Evolutionary conservation across 2,888 invertebrate species (phyloP).

Genomic region (Hypercompe scribonia): DNA sequence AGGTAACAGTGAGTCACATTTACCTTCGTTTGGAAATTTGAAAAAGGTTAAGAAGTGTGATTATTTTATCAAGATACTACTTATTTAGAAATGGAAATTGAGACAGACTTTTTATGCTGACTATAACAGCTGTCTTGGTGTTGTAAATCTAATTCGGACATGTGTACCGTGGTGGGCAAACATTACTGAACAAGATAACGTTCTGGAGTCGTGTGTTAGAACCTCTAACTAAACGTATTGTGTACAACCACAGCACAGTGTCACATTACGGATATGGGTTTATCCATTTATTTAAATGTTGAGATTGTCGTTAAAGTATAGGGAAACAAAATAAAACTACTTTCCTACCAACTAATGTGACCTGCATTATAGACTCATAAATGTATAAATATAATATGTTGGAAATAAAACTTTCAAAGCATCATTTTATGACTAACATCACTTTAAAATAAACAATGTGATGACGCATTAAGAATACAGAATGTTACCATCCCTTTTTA

Average conservation of each 20-base stretch:
- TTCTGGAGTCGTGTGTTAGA: slow-evolving; percentile 68
- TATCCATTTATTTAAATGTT: slow-evolving; percentile 3
- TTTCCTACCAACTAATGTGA: not conserved
- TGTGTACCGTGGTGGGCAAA: slow-evolving; percentile 81
- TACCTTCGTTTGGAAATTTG: too few relatives aligned
- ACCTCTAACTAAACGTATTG: slow-evolving; percentile 61
- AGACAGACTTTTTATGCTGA: slow-evolving; percentile 52
- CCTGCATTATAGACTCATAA: not conserved
- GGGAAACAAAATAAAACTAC: not conserved
- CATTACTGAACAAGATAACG: slow-evolving; percentile 79
- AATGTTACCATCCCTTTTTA: too few relatives aligned
- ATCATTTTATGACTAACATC: not conserved
- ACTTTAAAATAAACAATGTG: not conserved
- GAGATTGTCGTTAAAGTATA: not conserved
- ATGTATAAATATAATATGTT: not conserved
- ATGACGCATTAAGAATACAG: too few relatives aligned
- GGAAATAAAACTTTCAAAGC: not conserved
- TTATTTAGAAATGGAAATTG: not conserved
- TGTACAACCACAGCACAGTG: slow-evolving; percentile 21
- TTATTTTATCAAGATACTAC: not conserved
- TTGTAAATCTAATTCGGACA: slow-evolving; percentile 84
- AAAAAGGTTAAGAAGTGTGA: too few relatives aligned
- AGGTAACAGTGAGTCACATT: too few relatives aligned
- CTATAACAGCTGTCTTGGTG: slow-evolving; percentile 62
- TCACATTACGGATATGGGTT: not conserved